Conservation (phyloP, 2,797 vertebrate genomes). For the Gila robusta region DNA sequence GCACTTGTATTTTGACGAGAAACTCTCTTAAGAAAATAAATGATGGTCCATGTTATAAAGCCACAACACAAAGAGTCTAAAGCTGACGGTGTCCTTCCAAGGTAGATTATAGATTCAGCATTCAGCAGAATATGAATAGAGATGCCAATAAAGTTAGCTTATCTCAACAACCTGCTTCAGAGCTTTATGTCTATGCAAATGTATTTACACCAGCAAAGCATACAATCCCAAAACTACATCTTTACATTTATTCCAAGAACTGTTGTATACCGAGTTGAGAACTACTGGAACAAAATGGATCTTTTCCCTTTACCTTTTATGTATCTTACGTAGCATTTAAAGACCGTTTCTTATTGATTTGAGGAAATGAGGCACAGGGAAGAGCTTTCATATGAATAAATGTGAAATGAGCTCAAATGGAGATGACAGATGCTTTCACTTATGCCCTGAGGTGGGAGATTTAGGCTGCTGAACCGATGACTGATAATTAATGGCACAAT, state of each 20-base stretch:
- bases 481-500: slow-evolving; percentile 48
- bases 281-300: slow-evolving; percentile 1
- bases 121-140: slow-evolving; percentile 42
- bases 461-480: slow-evolving; percentile 35
- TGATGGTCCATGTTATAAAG: not conserved
- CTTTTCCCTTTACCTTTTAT: not conserved
- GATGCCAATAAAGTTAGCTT: slow-evolving; percentile 43
- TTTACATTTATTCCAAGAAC: not conserved
- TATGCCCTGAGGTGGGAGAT: slow-evolving; percentile 33
- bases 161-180: slow-evolving; percentile 19
- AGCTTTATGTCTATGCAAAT: slow-evolving; percentile 10
- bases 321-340: not conserved
- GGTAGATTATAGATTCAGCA: slow-evolving; percentile 40
- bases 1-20: slow-evolving; percentile 4
- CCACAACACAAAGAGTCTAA: not conserved
- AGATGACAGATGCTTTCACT: slow-evolving; percentile 35
- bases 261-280: slow-evolving; percentile 4
- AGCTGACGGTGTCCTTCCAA: slow-evolving; percentile 7
- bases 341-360: slow-evolving; percentile 24
- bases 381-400: slow-evolving; percentile 16
- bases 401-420: slow-evolving; percentile 18
- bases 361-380: slow-evolving; percentile 36
- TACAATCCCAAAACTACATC: slow-evolving; percentile 2
- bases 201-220: not conserved
- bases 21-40: slow-evolving; percentile 7